A percentile compares a stretch with the other conserved stretches of the same genome.
phyloP scores from a whole-genome alignment of 2,797 vertebrate genomes.

The Xyrichtys novacula region DNA sequence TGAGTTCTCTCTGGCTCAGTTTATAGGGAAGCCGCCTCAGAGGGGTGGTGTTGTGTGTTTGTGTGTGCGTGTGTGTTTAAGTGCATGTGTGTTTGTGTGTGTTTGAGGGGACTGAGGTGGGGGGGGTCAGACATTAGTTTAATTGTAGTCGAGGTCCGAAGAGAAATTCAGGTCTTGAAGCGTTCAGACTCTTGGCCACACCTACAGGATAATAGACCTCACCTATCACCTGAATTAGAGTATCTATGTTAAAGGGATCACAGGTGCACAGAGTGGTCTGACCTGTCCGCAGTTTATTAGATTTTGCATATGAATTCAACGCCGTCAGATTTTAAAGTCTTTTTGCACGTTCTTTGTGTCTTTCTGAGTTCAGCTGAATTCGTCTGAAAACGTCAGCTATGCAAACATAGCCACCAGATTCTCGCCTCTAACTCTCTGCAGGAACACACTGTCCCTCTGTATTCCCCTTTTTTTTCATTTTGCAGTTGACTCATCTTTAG shows the following conservation, averaged over 20 bases:
- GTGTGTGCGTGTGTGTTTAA: neutral
- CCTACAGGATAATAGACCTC: neutral
- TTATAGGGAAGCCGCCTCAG: conserved; percentile 71
- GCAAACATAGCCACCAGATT: too few relatives aligned
- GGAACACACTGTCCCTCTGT: too few relatives aligned
- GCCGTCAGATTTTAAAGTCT: too few relatives aligned
- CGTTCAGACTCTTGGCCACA: neutral
- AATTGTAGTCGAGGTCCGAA: conserved; percentile 52
- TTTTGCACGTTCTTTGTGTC: too few relatives aligned
- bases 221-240: neutral
- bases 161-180: conserved; percentile 6
- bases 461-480: too few relatives aligned
- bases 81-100: neutral
- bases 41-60: neutral
- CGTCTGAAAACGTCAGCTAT: too few relatives aligned
- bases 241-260: neutral
- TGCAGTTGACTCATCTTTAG: neutral
- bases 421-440: too few relatives aligned
- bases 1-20: conserved; percentile 74
- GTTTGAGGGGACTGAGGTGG: neutral
- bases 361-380: too few relatives aligned
- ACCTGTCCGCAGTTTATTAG: too few relatives aligned
- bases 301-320: too few relatives aligned
- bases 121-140: conserved; percentile 44
- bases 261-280: neutral